These are phyloP conservation scores for Tachina grossa DNA, from an alignment of 2,888 invertebrate species.

Conservation along the genomic window DNA sequence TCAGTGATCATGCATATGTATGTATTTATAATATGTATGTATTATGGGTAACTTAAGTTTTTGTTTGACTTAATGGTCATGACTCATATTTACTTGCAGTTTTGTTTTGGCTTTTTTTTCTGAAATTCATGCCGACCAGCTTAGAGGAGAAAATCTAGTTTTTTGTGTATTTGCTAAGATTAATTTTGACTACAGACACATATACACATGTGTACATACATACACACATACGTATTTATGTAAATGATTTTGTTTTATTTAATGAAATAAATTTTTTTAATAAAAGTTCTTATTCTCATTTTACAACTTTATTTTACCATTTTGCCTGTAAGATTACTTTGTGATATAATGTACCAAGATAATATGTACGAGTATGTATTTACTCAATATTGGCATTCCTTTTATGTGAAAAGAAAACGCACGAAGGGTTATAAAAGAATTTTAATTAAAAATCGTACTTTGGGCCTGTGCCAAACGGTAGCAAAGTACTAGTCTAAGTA, in stretches of 20 bases:
- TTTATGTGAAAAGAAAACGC: too few species aligned
- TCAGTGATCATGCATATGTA: not conserved
- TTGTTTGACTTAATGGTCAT: slow-evolving; percentile 40
- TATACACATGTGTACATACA: too few species aligned
- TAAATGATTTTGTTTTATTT: slow-evolving; percentile 15
- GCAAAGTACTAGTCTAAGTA: too few species aligned
- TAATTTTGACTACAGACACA: not conserved
- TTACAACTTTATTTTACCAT: not conserved
- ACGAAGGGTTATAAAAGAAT: too few species aligned
- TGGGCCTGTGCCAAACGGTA: too few species aligned
- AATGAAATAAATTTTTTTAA: slow-evolving; percentile 5
- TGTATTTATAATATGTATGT: not conserved
- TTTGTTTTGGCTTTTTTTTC: slow-evolving; percentile 1
- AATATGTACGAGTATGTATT: not conserved
- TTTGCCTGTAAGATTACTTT: not conserved
- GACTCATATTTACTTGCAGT: slow-evolving; percentile 31
- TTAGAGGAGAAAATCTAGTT: slow-evolving; percentile 26
- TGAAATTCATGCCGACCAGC: not conserved
- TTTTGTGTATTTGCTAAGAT: slow-evolving; percentile 26
- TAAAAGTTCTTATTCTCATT: not conserved
- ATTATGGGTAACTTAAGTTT: slow-evolving; percentile 30
- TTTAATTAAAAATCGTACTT: too few species aligned
- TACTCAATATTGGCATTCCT: too few species aligned
- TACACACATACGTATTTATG: not conserved
- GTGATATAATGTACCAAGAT: not conserved